Percentiles rank a stretch among this genome's conserved stretches.
These are phyloP conservation scores for Turritopsis dohrnii DNA, from an alignment of 30 jellyfish, hydroid and myxozoan genomes.

Conservation along the genomic window DNA sequence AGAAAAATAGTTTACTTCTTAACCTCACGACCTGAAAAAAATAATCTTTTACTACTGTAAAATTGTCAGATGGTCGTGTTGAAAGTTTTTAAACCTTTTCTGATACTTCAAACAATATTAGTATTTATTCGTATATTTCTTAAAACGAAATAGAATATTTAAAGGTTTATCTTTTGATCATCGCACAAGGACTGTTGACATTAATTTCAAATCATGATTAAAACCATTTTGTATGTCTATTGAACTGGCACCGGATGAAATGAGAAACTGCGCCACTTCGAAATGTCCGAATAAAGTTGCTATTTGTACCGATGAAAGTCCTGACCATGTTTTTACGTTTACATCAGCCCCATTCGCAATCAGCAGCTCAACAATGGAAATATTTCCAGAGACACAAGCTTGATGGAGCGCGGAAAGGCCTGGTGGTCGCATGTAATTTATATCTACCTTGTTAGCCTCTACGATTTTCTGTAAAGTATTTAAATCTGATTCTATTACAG, in stretches of 20 bases:
- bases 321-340: conserved; percentile 30
- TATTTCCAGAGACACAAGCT: conserved; percentile 37
- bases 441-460: not conserved
- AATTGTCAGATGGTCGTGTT: not conserved
- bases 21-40: not conserved
- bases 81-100: too few species aligned
- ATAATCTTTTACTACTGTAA: not conserved
- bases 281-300: conserved; percentile 41
- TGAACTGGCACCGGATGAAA: conserved; percentile 16
- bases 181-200: conserved; percentile 17
- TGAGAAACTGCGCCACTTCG: conserved; percentile 33
- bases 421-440: conserved; percentile 36
- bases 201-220: conserved; percentile 17
- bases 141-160: not conserved
- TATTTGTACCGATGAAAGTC: conserved; percentile 35
- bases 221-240: conserved; percentile 27
- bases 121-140: not conserved
- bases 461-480: conserved; percentile 14
- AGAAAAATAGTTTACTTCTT: not conserved
- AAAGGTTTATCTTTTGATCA: not conserved
- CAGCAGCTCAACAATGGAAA: conserved; percentile 1
- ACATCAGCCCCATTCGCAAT: conserved; percentile 26
- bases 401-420: conserved; percentile 40
- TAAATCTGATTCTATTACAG: conserved; percentile 12
- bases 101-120: not conserved